Base-by-base conservation (phyloP, 2,113 vertebrate genomes). In the Sylvilagus bachmani region DNA sequence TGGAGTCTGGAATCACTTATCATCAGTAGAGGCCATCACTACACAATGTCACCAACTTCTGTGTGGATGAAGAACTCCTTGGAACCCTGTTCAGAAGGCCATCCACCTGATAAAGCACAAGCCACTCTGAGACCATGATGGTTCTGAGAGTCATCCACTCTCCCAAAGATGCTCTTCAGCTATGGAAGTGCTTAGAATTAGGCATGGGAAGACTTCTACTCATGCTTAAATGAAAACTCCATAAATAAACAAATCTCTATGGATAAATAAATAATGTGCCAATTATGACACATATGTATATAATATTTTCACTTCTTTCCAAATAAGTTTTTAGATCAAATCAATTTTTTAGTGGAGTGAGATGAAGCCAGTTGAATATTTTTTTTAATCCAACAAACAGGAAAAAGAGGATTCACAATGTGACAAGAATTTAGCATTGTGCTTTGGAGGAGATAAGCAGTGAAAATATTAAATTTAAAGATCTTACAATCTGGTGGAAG, bases 1-100 rank as follows among this genome's bases (percentile, higher is more conserved):
- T 24, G 51, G 62, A 84, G 62, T 36, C 91, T 71, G 82, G 64
- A 44, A 83, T 95, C 83, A 92, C 93, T 95, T 95, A 71, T 94
- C 82, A 94, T 89, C 82, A 80, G 4, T 77, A 89, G 69, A 90
- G 3, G 10, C 33, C 38, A 81, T 92, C 10, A 8, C 49, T 88
- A 92, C 66, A 66, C 66, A 93, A 75, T 86, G 86, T 89, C 89
- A 75, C 78, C 71, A 58, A 86, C 82, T 95, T 84, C 66, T 80
- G 11, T 58, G 49, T 79, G 36, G 19, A 82, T 38, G 27, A 36
- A 67, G 82, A 75, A 90, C 25, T 70, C 38, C 33, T 2, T 31
- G 53, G 81, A 77, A 38, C 31, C 11, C 36, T 64, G 44, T 64
- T 83, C 83, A 58, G 36, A 5, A 12, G 73, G 33, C 55, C 78